These are phyloP conservation scores for Drosophila subobscura DNA, from an alignment of 1,140 invertebrate species.

Conservation along the genomic window DNA sequence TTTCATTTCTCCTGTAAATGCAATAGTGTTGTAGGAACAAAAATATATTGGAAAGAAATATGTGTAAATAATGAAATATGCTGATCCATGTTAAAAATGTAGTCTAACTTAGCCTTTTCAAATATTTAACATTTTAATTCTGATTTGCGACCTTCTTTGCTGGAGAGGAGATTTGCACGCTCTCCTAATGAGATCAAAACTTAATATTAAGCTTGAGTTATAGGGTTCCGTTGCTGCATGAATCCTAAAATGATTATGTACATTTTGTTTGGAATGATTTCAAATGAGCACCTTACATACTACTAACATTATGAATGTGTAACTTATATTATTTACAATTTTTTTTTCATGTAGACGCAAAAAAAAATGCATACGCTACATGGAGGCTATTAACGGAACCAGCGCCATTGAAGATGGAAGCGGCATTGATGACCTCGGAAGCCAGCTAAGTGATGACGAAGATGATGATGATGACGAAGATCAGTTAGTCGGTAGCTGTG, in stretches of 20 bases:
- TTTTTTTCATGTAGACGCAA: constrained; percentile 90
- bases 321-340: constrained; percentile 20
- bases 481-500: constrained; percentile 85
- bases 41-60: too few relatives aligned
- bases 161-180: too few relatives aligned
- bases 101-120: too few relatives aligned
- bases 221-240: constrained; percentile 16
- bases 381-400: constrained; percentile 86
- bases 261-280: constrained; percentile 40
- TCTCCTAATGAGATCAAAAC: too few relatives aligned
- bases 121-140: too few relatives aligned
- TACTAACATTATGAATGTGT: not conserved
- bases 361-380: constrained; percentile 98
- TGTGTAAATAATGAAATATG: too few relatives aligned
- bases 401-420: constrained; percentile 85
- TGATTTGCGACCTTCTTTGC: too few relatives aligned
- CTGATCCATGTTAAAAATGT: too few relatives aligned
- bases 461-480: constrained; percentile 91
- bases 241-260: constrained; percentile 16
- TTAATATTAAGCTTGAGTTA: not conserved
- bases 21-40: too few relatives aligned
- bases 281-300: constrained; percentile 26
- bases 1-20: too few relatives aligned
- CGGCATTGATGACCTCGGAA: constrained; percentile 82
- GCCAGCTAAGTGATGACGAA: constrained; percentile 85